A percentile compares a stretch with the other conserved stretches of the same genome.
Conservation (phyloP, 2,113 vertebrate species). For the Salvelinus namaycush region DNA sequence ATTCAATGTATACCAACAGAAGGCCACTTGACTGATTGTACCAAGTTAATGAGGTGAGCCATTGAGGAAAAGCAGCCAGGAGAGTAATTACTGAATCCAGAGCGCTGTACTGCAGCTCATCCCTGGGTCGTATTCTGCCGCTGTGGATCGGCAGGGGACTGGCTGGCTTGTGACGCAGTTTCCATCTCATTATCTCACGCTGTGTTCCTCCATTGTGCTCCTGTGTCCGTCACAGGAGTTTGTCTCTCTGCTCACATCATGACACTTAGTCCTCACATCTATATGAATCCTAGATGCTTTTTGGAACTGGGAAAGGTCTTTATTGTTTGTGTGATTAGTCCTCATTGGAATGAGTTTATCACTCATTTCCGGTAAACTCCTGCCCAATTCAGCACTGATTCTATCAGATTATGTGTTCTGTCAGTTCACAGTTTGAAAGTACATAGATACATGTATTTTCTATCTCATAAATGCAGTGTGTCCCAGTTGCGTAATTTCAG, state of each 20-base stretch:
- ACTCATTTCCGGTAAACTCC: neutral
- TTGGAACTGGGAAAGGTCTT: neutral
- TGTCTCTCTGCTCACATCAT: neutral
- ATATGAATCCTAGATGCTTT: neutral
- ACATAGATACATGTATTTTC: neutral
- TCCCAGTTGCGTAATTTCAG: neutral
- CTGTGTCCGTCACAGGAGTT: conserved; percentile 28
- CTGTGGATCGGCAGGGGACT: conserved; percentile 16
- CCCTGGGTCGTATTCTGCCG: neutral
- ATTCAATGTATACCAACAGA: neutral
- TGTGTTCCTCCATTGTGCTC: conserved; percentile 29
- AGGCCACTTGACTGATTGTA: conserved; percentile 16
- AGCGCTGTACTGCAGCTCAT: neutral
- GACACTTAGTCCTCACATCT: conserved; percentile 5
- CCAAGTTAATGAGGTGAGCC: conserved; percentile 12
- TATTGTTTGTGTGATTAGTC: neutral
- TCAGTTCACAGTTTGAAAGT: neutral
- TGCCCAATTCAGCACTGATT: conserved; percentile 4
- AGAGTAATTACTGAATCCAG: conserved; percentile 35
- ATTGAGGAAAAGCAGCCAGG: conserved; percentile 7
- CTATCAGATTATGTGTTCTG: neutral
- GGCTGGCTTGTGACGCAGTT: conserved; percentile 45
- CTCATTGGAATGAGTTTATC: neutral
- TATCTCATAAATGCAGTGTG: neutral
- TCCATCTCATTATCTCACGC: conserved; percentile 61